Base-by-base conservation (phyloP, 1,140 invertebrate genomes). In the Brachionus paranguensis region DNA sequence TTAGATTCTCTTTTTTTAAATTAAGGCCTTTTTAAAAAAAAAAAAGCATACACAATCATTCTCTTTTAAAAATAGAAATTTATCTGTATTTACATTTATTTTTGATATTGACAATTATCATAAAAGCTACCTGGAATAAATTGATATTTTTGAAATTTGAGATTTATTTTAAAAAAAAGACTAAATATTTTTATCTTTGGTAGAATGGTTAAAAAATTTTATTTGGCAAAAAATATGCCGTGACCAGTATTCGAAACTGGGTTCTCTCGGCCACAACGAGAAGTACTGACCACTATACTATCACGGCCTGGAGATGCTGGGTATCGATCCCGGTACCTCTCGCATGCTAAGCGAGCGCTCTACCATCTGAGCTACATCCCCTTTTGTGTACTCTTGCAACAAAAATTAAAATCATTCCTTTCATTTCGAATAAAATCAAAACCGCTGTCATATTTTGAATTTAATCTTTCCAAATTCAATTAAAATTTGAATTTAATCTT, bases 221-320 rank as follows among this genome's bases (percentile, higher is more conserved):
- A 37, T 37, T 37, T 37, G 33, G 6, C 0, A 37, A 45, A 47
- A 47, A 47, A 47, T 47, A 47, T 94, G 93, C 94, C 93, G 93
- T 94, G 93, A 94, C 93, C 93, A 94, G 93, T 93, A 94, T 94
- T 94, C 93, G 93, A 94, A 94, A 93, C 93, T 93, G 93, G 93
- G 93, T 94, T 94, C 93, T 93, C 93, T 93, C 93, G 93, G 93
- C 93, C 93, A 94, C 93, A 94, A 94, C 93, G 93, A 93, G 93
- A 93, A 92, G 93, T 55, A 55, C 14, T 55, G 17, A 55, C 14
- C 53, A 55, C 53, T 55, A 55, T 55, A 55, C 53, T 55, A 94
- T 94, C 93, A 94, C 93, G 93, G 93, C 93, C 6, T 68, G 64
- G 64, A 68, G 64, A 68, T 68, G 64, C 64, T n/a, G 64, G 64